Evolutionary conservation across 2,888 invertebrate genomes (phyloP).

Genomic region (Hermaeophaga mercurialis): DNA sequence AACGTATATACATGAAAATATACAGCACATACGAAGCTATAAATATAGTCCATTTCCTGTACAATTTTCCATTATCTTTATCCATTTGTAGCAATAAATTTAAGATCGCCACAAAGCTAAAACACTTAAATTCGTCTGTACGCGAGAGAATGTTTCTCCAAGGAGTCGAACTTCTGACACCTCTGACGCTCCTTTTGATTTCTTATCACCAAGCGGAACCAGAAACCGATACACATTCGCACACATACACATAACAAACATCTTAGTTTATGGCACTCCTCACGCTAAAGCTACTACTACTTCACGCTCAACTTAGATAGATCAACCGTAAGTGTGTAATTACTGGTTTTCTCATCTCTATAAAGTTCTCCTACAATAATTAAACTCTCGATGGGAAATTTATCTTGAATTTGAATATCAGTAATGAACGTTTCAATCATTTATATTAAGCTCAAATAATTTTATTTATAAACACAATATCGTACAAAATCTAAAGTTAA

Average conservation of each 20-base stretch:
- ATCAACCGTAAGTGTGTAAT: too few relatives aligned
- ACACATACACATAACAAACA: neutral
- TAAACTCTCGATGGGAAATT: too few relatives aligned
- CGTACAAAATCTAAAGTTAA: too few relatives aligned
- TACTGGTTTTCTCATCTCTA: too few relatives aligned
- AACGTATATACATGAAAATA: neutral
- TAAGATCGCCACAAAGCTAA: conserved; percentile 11
- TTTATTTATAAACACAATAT: too few relatives aligned
- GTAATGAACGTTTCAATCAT: too few relatives aligned
- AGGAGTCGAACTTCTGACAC: conserved; percentile 37
- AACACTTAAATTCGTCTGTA: conserved; percentile 23
- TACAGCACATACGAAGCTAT: neutral
- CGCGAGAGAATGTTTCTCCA: conserved; percentile 35
- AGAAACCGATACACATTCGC: conserved; percentile 25
- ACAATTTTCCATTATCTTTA: neutral
- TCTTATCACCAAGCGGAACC: conserved; percentile 45
- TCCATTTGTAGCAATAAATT: conserved; percentile 24
- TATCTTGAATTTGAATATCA: too few relatives aligned
- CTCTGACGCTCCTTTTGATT: conserved; percentile 47
- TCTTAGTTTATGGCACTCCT: neutral
- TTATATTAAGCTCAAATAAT: too few relatives aligned
- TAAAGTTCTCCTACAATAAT: too few relatives aligned
- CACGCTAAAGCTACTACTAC: too few relatives aligned
- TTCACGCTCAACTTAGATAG: too few relatives aligned
- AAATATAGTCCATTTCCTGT: neutral